Base-by-base conservation (phyloP, 2,113 vertebrate genomes). In the Rhinogobius similis region DNA sequence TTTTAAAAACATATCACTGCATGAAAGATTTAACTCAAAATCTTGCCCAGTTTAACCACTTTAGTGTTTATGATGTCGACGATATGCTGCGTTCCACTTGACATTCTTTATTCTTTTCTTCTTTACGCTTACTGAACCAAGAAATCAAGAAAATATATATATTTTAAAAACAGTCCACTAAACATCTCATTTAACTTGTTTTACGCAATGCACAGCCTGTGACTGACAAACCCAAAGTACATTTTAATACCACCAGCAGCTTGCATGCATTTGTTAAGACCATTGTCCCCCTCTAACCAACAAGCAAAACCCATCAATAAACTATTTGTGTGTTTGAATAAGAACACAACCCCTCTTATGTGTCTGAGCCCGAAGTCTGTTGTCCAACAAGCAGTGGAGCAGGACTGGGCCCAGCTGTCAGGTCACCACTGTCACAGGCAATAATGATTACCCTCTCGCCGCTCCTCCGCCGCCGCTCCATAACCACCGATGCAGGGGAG, bases 321-420 rank as follows among this genome's bases (percentile, higher is more conserved):
- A 71, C 43, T 77, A 62, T 82, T 67, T 76, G 68, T 86, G 74
- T 67, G 62, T 79, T 62, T 56, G 58, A 73, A 63, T 64, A 59
- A 24, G 65, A 38, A 70, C 52, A 27, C 79, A 65, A 20, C 38
- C n/a, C 39, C 46, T 50, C 43, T 53, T 50, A 56, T 76, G 70
- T 81, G 65, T 75, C 76, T 73, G 44, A 81, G 73, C 74, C 71
- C 69, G 23, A 75, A 87, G 85, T 89, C 85, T 91, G 88, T 88
- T 91, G 92, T 90, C 89, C 86, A 91, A 89, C 90, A 91, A 91
- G 88, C 91, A 90, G 75, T 91, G 86, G 89, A 92, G 91, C 91
- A 92, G 84, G 87, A 88, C 91, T 90, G 91, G 92, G 91, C 92
- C 87, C 92, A 91, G 92, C 92, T 93, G 92, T 90, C 88, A 85